phyloP scores from a whole-genome alignment of 2,797 vertebrate genomes.

The Malacoctenus gilli region DNA sequence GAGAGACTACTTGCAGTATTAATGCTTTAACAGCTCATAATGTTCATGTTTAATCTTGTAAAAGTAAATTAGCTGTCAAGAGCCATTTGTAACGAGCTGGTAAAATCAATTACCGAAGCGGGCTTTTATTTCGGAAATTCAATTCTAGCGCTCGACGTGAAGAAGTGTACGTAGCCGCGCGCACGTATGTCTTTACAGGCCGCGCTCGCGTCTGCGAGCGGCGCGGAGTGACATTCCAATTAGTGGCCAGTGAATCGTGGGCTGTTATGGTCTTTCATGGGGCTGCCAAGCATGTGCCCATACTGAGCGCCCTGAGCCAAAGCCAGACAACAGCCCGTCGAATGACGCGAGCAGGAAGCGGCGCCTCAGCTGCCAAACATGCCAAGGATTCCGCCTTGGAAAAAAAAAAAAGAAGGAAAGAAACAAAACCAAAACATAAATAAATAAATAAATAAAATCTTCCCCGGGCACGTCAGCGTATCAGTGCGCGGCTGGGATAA shows the following conservation, averaged over 20 bases:
- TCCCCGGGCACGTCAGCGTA: constrained; percentile 23
- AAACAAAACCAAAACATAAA: too few species aligned
- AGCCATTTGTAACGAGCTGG: constrained; percentile 63
- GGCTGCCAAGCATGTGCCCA: constrained; percentile 61
- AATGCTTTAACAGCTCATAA: constrained; percentile 58
- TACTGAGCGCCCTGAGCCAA: constrained; percentile 54
- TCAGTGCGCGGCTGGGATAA: constrained; percentile 42
- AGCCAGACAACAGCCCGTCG: constrained; percentile 63
- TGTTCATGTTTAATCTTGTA: constrained; percentile 68
- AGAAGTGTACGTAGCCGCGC: constrained; percentile 46
- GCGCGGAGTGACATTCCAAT: constrained; percentile 79
- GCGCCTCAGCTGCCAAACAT: constrained; percentile 55
- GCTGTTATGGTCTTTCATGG: constrained; percentile 68
- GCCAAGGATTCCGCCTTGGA: constrained; percentile 46
- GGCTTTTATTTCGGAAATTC: constrained; percentile 64
- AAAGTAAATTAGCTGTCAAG: constrained; percentile 69
- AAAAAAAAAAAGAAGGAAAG: too few species aligned
- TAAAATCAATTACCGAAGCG: constrained; percentile 71
- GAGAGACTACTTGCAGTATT: constrained; percentile 44
- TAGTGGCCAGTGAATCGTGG: constrained; percentile 81
- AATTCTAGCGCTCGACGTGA: constrained; percentile 49
- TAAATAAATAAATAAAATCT: too few species aligned
- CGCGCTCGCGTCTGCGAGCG: constrained; percentile 63
- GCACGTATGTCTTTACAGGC: constrained; percentile 54
- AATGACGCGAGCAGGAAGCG: constrained; percentile 52